Evolutionary conservation across 2,888 invertebrate species (phyloP), one percentile per base, ranked within the genome.

Genomic region (Cosmia trapezina): DNA sequence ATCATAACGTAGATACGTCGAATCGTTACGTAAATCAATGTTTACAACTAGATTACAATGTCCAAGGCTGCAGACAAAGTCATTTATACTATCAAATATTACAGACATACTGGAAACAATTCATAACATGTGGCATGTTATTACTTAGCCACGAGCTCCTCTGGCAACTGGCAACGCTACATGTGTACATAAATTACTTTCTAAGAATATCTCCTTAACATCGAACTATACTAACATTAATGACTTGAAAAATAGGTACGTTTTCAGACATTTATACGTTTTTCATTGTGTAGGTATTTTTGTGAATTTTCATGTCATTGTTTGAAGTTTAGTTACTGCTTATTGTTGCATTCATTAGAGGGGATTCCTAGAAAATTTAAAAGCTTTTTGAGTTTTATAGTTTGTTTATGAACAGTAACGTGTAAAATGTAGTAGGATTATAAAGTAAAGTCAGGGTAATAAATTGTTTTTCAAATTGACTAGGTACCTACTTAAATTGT

Each of bases 31-130:
- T 84, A 81, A 86, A 85, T 59, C 67, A 70, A 70, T 84, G 80
- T 88, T 84, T 85, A 85, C 71, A 73, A 60, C 72, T 69, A 80
- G 83, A 87, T 87, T 87, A 83, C 70, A 86, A 79, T 81, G 60
- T 74, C 84, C 88, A 88, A 88, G 86, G 86, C 81, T 80, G 51
- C 62, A 73, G 70, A 84, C 85, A 78, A 70, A 74, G 75, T 81
- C 75, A 51, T 76, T 59, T 28, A 28, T 74, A 69, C 60, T 80
- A 80, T 75, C 81, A 54, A 81, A 85, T 72, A 69, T 84, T 33
- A 77, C 76, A 86, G 83, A 86, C 85, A 60, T 8, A 60, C 66
- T 78, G 81, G 73, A 77, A 67, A 63, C 71, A 73, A 56, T 53
- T 56, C 63, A 73, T 71, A 28, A 28, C 28, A 28, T 28, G 28